Evolutionary conservation across 2,888 invertebrate genomes (phyloP), one percentile per base, ranked within the genome.

Genomic region (Aradus depressus): DNA sequence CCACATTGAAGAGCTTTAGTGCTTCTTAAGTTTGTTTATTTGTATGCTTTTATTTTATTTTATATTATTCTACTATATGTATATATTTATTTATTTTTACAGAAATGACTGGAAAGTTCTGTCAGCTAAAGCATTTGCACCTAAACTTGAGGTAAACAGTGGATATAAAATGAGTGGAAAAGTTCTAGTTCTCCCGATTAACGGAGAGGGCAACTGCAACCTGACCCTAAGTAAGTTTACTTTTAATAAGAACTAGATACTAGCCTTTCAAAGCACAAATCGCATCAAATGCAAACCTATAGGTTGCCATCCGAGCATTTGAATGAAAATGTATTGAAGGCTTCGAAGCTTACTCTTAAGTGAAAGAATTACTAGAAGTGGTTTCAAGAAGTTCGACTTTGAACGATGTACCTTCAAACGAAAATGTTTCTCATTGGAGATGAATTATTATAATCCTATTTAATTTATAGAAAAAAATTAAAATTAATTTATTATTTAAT

Each of bases 101-200:
- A 44, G 44, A 6, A 44, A 44, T 44, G 32, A 44, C 44, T 44
- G 44, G 44, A 44, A 44, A 22, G 32, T 32, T 10, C 21, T 32
- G 31, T 2, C 26, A 3, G 14, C 31, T 4, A 22, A 31, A 19
- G 3, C 10, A 34, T 60, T 19, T 10, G 22, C 32, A 12, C 44
- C 44, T 21, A 32, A 21, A 18, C 44, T 48, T 2, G 3, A 14
- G 10, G 14, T 48, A 16, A 3, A 22, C 4, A 25, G 77, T 0
- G 51, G 56, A 12, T 63, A 63, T 44, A 54, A 56, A 16, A 56
- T 61, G 21, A 55, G 58, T 32, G 63, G 63, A 5, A 56, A 60
- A 53, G 55, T 63, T 26, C 50, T 62, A 12, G 47, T 63, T 2
- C 44, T 63, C 4, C 63, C 63, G 8, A 58, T 63, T n/a, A 52